A percentile compares a stretch with the other conserved stretches of the same genome.
Evolutionary conservation across 2,797 vertebrate genomes (phyloP).

Genomic region (Crax fasciolata): DNA sequence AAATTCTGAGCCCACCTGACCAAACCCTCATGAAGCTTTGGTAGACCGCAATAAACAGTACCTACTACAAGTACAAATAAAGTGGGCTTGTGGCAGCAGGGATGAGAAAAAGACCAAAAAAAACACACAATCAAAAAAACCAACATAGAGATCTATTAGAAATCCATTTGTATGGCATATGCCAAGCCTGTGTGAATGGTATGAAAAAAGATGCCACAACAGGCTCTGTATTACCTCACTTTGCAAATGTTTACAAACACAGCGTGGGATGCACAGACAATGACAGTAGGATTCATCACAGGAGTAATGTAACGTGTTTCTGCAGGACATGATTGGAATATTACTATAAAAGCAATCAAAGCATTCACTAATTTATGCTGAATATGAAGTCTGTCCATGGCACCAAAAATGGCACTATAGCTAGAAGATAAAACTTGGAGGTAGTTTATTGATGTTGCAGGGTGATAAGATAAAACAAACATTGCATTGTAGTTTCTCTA

Average conservation of each 20-base stretch:
- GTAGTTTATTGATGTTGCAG: not conserved
- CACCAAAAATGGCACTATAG: not conserved
- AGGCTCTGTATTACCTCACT: not conserved
- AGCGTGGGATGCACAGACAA: not conserved
- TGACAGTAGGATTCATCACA: not conserved
- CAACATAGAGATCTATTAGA: not conserved
- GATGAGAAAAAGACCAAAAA: not conserved
- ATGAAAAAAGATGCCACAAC: not conserved
- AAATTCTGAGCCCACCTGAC: not conserved
- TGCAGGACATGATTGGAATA: not conserved
- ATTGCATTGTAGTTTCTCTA: not conserved
- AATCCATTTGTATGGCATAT: not conserved
- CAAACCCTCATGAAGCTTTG: not conserved
- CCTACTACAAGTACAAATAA: not conserved
- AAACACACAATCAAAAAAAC: not conserved
- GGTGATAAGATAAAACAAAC: not conserved
- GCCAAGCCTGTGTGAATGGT: accelerated
- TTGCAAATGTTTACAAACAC: not conserved
- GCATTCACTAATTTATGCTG: not conserved
- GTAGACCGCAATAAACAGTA: not conserved
- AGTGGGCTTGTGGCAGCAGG: accelerated
- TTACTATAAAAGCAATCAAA: not conserved
- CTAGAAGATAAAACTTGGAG: not conserved
- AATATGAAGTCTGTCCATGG: not conserved
- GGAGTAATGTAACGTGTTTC: not conserved